A percentile compares a stretch with the other conserved stretches of the same genome.
phyloP scores from a whole-genome alignment of 1,140 invertebrate genomes.

The Pollicipes pollicipes region DNA sequence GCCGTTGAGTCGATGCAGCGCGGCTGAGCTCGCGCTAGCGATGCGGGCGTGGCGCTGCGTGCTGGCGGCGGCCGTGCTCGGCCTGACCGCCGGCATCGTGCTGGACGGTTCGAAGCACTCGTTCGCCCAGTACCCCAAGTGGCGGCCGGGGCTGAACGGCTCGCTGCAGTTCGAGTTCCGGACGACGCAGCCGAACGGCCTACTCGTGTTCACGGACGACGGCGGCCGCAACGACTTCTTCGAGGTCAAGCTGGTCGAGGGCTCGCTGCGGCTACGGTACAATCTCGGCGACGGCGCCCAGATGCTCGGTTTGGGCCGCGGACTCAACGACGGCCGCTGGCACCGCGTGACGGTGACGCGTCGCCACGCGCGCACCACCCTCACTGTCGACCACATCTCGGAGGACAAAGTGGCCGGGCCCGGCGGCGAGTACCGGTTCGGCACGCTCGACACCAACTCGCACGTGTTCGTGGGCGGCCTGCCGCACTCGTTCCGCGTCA shows the following conservation, averaged over 20 bases:
- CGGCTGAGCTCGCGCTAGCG: neutral
- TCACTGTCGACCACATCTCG: slow-evolving; percentile 57
- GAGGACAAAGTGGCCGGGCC: slow-evolving; percentile 37
- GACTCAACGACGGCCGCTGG: slow-evolving; percentile 74
- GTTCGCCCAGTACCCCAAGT: slow-evolving; percentile 75
- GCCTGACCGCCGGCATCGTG: slow-evolving; percentile 19
- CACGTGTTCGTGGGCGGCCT: slow-evolving; percentile 83
- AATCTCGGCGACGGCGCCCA: slow-evolving; percentile 70
- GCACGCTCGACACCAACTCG: slow-evolving; percentile 60
- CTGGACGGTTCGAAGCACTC: slow-evolving; percentile 62
- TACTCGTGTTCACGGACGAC: slow-evolving; percentile 82
- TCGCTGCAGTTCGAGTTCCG: slow-evolving; percentile 83
- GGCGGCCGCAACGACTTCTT: slow-evolving; percentile 88
- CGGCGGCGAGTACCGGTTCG: slow-evolving; percentile 41
- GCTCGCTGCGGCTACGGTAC: slow-evolving; percentile 64
- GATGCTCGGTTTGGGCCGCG: slow-evolving; percentile 64
- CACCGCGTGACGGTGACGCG: slow-evolving; percentile 47
- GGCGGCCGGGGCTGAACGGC: slow-evolving; percentile 67
- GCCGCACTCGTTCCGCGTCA: slow-evolving; percentile 70
- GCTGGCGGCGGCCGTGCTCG: neutral
- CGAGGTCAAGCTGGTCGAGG: slow-evolving; percentile 81
- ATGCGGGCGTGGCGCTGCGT: neutral
- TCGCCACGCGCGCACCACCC: slow-evolving; percentile 52
- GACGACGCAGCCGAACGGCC: slow-evolving; percentile 69
- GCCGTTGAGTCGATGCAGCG: too few species aligned